A percentile compares a stretch with the other conserved stretches of the same genome.
Conservation (phyloP, 2,888 invertebrate genomes). For the Alentia gelatinosa region DNA sequence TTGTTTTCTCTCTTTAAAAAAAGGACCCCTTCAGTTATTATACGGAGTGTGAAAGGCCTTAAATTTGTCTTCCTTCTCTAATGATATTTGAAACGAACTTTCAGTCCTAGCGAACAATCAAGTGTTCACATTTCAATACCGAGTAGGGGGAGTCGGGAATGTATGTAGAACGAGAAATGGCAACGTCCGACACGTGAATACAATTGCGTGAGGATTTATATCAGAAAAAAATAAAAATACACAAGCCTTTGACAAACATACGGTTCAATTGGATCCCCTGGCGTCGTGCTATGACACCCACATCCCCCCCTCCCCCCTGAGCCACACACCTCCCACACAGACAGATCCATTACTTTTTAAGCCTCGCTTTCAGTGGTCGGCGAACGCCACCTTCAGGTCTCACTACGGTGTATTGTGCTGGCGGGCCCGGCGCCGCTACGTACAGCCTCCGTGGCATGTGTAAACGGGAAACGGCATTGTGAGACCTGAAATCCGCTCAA, state of each 20-base stretch:
- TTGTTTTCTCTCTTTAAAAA: no score
- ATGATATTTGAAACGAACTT: no score
- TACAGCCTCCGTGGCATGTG: not conserved
- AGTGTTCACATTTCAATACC: no score
- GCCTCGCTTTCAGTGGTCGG: not conserved
- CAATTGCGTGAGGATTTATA: no score
- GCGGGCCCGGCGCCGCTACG: not conserved
- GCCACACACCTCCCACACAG: not conserved
- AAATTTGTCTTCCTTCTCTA: no score
- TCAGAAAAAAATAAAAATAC: not conserved
- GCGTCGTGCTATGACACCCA: not conserved
- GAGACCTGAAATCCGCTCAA: not conserved
- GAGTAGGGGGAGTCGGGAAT: no score
- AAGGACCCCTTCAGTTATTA: no score
- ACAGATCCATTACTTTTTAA: not conserved
- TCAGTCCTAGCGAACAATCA: no score
- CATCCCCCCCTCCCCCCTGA: not conserved
- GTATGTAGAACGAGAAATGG: no score
- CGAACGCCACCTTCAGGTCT: not conserved
- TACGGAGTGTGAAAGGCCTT: no score
- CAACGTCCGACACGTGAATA: no score
- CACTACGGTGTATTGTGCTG: not conserved
- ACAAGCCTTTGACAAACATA: not conserved
- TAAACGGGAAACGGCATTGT: not conserved
- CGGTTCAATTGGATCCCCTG: not conserved